These are phyloP conservation scores for Zeuzera pyrina DNA, from an alignment of 2,888 invertebrate genomes.

Conservation along the genomic window DNA sequence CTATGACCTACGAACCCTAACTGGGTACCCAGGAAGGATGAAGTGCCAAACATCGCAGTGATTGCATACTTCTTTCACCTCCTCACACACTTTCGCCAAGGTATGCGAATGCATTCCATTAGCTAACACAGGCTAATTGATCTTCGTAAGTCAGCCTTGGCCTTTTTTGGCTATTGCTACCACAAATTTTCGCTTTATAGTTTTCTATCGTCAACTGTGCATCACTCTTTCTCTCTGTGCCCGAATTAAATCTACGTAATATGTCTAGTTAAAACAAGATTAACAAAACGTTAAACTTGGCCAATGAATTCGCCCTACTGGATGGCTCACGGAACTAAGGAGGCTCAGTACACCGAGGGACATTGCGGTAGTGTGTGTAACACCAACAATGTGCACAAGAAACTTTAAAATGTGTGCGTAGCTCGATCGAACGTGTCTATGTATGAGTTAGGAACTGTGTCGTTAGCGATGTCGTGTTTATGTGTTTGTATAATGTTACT, in stretches of 20 bases:
- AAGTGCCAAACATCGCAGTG: no score
- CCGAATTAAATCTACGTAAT: not conserved
- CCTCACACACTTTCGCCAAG: no score
- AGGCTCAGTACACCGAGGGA: conserved; percentile 14
- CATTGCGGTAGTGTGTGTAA: conserved; percentile 15
- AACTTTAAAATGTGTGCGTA: conserved; percentile 8
- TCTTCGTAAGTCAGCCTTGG: no score
- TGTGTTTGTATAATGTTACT: not conserved
- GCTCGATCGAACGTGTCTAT: conserved; percentile 3
- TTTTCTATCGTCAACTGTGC: no score
- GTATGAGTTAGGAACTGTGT: not conserved
- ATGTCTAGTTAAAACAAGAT: not conserved
- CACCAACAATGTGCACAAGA: conserved; percentile 9
- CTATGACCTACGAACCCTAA: no score
- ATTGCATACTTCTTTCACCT: no score
- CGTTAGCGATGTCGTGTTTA: not conserved
- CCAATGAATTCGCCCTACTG: conserved; percentile 10
- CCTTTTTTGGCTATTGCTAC: no score
- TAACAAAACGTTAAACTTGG: conserved; percentile 4
- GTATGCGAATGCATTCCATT: no score
- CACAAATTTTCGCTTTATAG: no score
- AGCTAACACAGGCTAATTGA: no score
- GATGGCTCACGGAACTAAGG: conserved; percentile 16
- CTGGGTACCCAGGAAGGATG: no score
- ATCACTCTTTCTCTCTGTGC: no score